Conservation (phyloP, 2,888 invertebrate species). For the Charanyca ferruginea region DNA sequence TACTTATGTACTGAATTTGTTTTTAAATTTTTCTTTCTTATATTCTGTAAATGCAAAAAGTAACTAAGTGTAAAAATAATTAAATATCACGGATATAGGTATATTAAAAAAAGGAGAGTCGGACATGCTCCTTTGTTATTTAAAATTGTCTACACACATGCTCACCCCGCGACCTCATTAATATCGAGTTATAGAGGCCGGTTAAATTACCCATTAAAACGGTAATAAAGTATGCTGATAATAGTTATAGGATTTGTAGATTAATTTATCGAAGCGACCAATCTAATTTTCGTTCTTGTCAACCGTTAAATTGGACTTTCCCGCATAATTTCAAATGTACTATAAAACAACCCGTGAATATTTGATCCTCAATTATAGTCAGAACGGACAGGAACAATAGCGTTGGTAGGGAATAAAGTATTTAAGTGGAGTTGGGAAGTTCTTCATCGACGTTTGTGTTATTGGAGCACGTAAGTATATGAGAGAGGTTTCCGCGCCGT, state of each 20-base stretch:
- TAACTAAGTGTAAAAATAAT: too few relatives aligned
- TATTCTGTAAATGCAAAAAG: neutral
- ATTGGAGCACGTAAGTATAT: constrained; percentile 54
- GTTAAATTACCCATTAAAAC: constrained; percentile 12
- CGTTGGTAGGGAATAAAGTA: constrained; percentile 34
- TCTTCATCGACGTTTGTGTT: constrained; percentile 16
- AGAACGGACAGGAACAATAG: constrained; percentile 11
- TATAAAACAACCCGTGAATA: constrained; percentile 44
- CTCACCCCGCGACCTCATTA: constrained; percentile 5
- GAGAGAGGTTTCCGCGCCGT: constrained; percentile 15
- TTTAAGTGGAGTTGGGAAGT: constrained; percentile 25
- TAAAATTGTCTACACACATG: constrained; percentile 9
- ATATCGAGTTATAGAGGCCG: neutral
- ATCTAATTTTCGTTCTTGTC: constrained; percentile 30
- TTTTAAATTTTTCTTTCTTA: neutral
- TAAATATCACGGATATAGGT: neutral
- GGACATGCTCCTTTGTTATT: neutral
- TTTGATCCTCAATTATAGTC: constrained; percentile 43
- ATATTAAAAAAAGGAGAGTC: neutral
- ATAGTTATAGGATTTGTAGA: constrained; percentile 36
- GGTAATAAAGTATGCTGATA: constrained; percentile 2
- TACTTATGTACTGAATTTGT: neutral
- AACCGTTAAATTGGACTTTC: constrained; percentile 27
- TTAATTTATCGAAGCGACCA: constrained; percentile 26
- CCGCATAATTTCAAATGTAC: constrained; percentile 27